These are phyloP conservation scores for Lota lota DNA, from an alignment of 2,113 vertebrate species.

Conservation along the genomic window DNA sequence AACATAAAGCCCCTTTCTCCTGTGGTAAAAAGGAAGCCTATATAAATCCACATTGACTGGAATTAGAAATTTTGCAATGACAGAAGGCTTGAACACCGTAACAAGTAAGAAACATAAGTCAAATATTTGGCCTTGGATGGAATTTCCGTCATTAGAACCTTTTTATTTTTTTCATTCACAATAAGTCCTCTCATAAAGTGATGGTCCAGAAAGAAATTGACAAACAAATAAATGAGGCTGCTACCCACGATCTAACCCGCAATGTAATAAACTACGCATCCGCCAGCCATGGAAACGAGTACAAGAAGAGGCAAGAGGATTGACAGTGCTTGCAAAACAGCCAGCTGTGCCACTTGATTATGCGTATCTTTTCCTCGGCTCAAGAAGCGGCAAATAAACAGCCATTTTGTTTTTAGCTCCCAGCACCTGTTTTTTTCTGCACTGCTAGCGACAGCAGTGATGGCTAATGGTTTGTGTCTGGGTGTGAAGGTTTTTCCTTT, in stretches of 20 bases:
- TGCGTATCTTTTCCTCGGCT: conserved; percentile 50
- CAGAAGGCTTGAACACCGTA: conserved; percentile 45
- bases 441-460: conserved; percentile 36
- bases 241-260: neutral
- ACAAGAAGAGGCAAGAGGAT: conserved; percentile 26
- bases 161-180: conserved; percentile 36
- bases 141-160: conserved; percentile 41
- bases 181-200: conserved; percentile 38
- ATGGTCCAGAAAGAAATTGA: conserved; percentile 14
- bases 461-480: conserved; percentile 42
- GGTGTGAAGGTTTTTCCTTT: conserved; percentile 50
- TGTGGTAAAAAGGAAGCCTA: conserved; percentile 28
- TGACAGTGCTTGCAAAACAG: conserved; percentile 40
- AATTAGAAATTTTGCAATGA: conserved; percentile 45
- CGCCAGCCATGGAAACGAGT: neutral
- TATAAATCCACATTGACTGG: conserved; percentile 36
- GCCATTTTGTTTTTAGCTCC: conserved; percentile 49
- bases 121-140: conserved; percentile 27
- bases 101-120: conserved; percentile 7
- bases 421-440: conserved; percentile 58
- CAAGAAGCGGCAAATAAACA: conserved; percentile 65
- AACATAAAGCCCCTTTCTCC: conserved; percentile 34
- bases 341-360: conserved; percentile 36
- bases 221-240: neutral
- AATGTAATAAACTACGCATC: neutral